Conservation (phyloP, 2,888 invertebrate species). For the Chironomus riparius region DNA sequence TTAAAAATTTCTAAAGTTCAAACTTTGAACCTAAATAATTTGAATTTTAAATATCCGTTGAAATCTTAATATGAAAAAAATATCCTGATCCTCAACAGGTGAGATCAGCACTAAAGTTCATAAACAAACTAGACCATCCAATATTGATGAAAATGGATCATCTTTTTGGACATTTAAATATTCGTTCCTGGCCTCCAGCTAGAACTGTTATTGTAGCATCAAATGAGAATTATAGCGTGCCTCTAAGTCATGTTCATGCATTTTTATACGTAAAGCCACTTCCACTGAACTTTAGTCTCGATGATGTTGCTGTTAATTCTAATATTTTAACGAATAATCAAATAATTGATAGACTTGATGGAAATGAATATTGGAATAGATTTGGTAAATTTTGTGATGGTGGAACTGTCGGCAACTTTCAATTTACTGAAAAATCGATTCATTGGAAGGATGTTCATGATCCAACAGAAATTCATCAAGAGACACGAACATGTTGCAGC, state of each 20-base stretch:
- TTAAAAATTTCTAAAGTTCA: too few species aligned
- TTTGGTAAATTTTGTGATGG: constrained; percentile 25
- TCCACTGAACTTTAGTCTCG: constrained; percentile 6
- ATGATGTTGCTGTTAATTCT: background rate
- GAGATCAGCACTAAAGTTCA: constrained; percentile 75
- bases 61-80: too few species aligned
- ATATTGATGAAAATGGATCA: constrained; percentile 62
- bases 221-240: constrained; percentile 60
- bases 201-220: constrained; percentile 44
- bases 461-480: constrained; percentile 32
- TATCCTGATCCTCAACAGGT: too few species aligned
- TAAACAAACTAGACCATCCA: constrained; percentile 64
- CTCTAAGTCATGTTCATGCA: constrained; percentile 63
- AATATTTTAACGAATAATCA: constrained; percentile 28
- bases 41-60: too few species aligned
- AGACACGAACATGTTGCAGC: constrained; percentile 35
- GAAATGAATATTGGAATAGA: constrained; percentile 52
- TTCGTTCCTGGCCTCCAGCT: constrained; percentile 34
- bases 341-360: constrained; percentile 48
- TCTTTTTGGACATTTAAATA: constrained; percentile 29
- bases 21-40: too few species aligned
- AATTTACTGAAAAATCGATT: constrained; percentile 37
- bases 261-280: constrained; percentile 67
- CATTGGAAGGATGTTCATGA: constrained; percentile 36
- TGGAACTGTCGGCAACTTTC: constrained; percentile 32